phyloP scores from a whole-genome alignment of 2,888 invertebrate species.

The Meiosimyza platycephala region DNA sequence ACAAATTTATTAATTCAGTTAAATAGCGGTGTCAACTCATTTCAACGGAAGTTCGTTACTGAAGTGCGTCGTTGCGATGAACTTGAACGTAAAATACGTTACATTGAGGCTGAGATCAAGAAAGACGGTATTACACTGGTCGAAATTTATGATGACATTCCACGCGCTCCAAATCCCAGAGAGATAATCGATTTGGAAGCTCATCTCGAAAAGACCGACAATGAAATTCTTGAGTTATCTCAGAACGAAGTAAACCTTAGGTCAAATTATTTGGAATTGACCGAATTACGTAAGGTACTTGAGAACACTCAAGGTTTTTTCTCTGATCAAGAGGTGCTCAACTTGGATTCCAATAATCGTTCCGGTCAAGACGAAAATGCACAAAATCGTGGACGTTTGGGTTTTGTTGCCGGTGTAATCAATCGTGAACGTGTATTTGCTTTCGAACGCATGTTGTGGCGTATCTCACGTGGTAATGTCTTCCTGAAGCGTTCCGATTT shows the following conservation, averaged over 20 bases:
- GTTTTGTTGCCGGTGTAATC: slow-evolving; percentile 90
- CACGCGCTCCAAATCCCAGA: slow-evolving; percentile 80
- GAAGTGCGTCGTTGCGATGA: slow-evolving; percentile 89
- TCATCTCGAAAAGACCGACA: slow-evolving; percentile 95
- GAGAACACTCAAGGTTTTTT: slow-evolving; percentile 84
- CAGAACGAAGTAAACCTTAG: slow-evolving; percentile 95
- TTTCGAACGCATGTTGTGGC: slow-evolving; percentile 90
- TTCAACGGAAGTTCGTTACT: slow-evolving; percentile 87
- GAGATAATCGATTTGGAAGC: slow-evolving; percentile 86
- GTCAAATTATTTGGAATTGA: slow-evolving; percentile 92
- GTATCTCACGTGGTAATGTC: slow-evolving; percentile 90
- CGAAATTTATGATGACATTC: slow-evolving; percentile 75
- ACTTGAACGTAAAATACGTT: slow-evolving; percentile 84
- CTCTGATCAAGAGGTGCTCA: slow-evolving; percentile 66
- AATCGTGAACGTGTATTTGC: slow-evolving; percentile 84
- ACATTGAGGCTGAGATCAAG: slow-evolving; percentile 83
- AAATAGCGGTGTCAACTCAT: slow-evolving; percentile 82
- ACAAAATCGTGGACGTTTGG: slow-evolving; percentile 67
- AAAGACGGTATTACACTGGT: slow-evolving; percentile 82
- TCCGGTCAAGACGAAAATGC: slow-evolving; percentile 69
- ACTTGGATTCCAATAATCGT: slow-evolving; percentile 75
- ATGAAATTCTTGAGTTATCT: slow-evolving; percentile 93
- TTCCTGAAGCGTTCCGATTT: slow-evolving; percentile 86
- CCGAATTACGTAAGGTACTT: slow-evolving; percentile 91
- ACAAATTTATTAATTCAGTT: slow-evolving; percentile 69